phyloP scores from a whole-genome alignment of 2,888 invertebrate species.

The Dendrolimus pini region DNA sequence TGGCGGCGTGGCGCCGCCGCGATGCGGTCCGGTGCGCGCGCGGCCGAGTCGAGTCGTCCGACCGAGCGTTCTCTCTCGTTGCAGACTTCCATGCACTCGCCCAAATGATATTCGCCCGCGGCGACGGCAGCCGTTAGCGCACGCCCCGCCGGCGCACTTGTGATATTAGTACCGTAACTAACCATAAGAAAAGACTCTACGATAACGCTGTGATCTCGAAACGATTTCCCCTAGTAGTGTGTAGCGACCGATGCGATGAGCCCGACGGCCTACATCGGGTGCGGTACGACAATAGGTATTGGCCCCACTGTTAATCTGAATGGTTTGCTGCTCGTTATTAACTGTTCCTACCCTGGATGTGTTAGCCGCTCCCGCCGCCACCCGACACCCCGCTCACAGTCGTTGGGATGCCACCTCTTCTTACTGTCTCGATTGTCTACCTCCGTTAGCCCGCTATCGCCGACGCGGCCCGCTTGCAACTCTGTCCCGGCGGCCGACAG shows the following conservation, averaged over 20 bases:
- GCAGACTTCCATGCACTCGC: constrained; percentile 87
- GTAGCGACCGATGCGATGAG: constrained; percentile 35
- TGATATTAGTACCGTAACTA: constrained; percentile 54
- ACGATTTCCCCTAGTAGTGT: constrained; percentile 56
- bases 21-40: constrained; percentile 17
- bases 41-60: constrained; percentile 14
- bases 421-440: constrained; percentile 35
- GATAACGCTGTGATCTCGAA: constrained; percentile 64
- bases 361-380: constrained; percentile 43
- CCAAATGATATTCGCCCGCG: constrained; percentile 81
- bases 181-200: constrained; percentile 58
- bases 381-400: constrained; percentile 26
- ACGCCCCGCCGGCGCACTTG: constrained; percentile 44
- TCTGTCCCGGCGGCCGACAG: constrained; percentile 25
- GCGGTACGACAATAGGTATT: constrained; percentile 59
- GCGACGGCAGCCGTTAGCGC: constrained; percentile 76
- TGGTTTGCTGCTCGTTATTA: constrained; percentile 75
- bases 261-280: constrained; percentile 38
- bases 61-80: constrained; percentile 72
- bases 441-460: constrained; percentile 20
- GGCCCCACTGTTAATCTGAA: constrained; percentile 56
- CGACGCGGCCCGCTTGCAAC: constrained; percentile 31
- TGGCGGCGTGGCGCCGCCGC: not conserved
- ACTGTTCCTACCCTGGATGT: constrained; percentile 54
- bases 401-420: constrained; percentile 40